phyloP scores from a whole-genome alignment of 2,113 vertebrate species.

The Vulpes ferrilata region DNA sequence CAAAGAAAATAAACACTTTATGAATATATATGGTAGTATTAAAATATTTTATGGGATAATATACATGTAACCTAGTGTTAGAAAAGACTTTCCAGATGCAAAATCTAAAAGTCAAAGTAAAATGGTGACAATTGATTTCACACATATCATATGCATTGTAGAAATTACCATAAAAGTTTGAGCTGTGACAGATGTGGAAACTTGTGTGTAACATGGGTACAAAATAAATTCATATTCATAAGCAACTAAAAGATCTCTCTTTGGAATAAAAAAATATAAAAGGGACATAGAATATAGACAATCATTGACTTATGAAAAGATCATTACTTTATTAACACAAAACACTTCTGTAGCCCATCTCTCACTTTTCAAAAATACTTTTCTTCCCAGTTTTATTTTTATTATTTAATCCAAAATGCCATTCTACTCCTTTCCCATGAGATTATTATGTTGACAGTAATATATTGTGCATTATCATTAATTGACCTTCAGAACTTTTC shows the following conservation, averaged over 20 bases:
- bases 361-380: background rate
- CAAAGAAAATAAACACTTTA: background rate
- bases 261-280: slow-evolving; percentile 24
- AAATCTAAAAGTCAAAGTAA: slow-evolving; percentile 8
- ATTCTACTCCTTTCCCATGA: background rate
- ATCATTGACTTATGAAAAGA: background rate
- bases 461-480: background rate
- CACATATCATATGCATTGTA: slow-evolving; percentile 16
- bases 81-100: slow-evolving; percentile 38
- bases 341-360: background rate
- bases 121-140: slow-evolving; percentile 53
- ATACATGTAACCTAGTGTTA: background rate
- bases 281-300: background rate
- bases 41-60: slow-evolving; percentile 4
- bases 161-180: slow-evolving; percentile 51
- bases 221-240: slow-evolving; percentile 57
- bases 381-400: background rate
- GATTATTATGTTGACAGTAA: background rate
- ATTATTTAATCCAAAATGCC: background rate
- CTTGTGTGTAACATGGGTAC: background rate
- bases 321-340: background rate
- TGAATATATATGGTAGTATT: background rate
- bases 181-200: slow-evolving; percentile 42
- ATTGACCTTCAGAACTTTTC: background rate
- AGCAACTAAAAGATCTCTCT: background rate